A percentile compares a stretch with the other conserved stretches of the same genome.
Evolutionary conservation across 2,113 vertebrate genomes (phyloP).

Genomic region (Lophius piscatorius): DNA sequence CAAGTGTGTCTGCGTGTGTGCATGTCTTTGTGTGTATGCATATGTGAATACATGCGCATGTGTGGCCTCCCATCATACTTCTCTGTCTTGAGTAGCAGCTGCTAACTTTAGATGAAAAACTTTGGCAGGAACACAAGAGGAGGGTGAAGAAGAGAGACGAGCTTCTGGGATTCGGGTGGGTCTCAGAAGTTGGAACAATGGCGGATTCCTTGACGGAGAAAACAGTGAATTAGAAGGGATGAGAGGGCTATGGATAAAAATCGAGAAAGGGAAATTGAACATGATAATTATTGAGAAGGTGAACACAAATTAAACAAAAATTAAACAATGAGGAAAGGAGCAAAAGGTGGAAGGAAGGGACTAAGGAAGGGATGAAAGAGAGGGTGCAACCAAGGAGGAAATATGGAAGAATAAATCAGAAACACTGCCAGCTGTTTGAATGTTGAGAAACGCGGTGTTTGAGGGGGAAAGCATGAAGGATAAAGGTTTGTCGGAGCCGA

Average conservation of each 20-base stretch:
- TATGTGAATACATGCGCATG: constrained; percentile 5
- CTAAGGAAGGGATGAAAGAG: constrained; percentile 10
- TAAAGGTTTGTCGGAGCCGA: constrained; percentile 66
- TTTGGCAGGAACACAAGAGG: not conserved
- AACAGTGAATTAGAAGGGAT: not conserved
- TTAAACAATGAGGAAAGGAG: too few relatives aligned
- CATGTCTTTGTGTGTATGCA: not conserved
- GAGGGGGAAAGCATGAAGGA: constrained; percentile 56
- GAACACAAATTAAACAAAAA: too few relatives aligned
- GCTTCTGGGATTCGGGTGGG: constrained; percentile 8
- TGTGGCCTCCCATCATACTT: constrained; percentile 22
- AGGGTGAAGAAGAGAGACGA: not conserved
- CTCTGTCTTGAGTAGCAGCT: constrained; percentile 59
- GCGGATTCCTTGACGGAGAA: not conserved
- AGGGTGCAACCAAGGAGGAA: constrained; percentile 35
- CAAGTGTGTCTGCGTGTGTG: not conserved
- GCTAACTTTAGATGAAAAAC: constrained; percentile 44
- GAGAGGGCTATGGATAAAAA: constrained; percentile 15
- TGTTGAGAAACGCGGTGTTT: constrained; percentile 60
- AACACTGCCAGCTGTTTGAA: constrained; percentile 70
- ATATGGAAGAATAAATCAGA: constrained; percentile 8
- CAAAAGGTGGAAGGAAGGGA: not conserved
- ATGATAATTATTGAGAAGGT: too few relatives aligned
- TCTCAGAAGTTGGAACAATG: too few relatives aligned
- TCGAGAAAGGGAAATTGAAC: constrained; percentile 1